These are phyloP conservation scores for Aquatica leii DNA, from an alignment of 2,888 invertebrate genomes.

Conservation along the genomic window DNA sequence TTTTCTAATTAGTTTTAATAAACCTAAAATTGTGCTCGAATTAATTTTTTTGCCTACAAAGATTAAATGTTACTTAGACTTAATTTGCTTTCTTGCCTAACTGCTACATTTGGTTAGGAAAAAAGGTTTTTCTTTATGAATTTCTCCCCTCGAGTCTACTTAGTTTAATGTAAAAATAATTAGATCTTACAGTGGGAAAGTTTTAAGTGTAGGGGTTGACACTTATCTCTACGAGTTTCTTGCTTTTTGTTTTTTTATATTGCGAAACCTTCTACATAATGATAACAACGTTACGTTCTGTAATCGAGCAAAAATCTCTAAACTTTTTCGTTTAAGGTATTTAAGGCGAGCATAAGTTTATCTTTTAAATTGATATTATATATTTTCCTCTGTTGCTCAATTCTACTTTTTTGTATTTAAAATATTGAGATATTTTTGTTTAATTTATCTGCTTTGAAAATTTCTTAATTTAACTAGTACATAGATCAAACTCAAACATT, in stretches of 20 bases:
- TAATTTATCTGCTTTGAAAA: too few species aligned
- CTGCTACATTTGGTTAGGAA: neutral
- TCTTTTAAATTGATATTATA: too few species aligned
- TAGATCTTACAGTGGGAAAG: slow-evolving; percentile 33
- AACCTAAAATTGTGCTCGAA: neutral
- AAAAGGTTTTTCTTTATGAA: slow-evolving; percentile 12
- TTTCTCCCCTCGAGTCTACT: slow-evolving; percentile 30
- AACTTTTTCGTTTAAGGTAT: too few species aligned
- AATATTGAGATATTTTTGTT: too few species aligned
- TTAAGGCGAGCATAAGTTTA: too few species aligned
- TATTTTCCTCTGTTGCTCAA: too few species aligned
- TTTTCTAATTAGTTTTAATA: neutral
- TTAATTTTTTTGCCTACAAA: neutral
- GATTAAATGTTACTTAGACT: too few species aligned
- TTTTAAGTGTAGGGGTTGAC: slow-evolving; percentile 37
- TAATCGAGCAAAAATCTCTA: too few species aligned
- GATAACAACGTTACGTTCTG: neutral
- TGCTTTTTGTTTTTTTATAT: slow-evolving; percentile 10
- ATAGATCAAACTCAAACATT: too few species aligned
- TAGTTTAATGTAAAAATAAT: slow-evolving; percentile 37
- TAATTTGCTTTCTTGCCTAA: slow-evolving; percentile 15
- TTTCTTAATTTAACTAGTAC: too few species aligned
- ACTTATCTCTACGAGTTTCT: slow-evolving; percentile 16
- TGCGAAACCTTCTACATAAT: neutral
- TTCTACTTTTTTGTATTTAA: too few species aligned